phyloP scores from a whole-genome alignment of 2,888 invertebrate species.

The Idaea dimidiata region DNA sequence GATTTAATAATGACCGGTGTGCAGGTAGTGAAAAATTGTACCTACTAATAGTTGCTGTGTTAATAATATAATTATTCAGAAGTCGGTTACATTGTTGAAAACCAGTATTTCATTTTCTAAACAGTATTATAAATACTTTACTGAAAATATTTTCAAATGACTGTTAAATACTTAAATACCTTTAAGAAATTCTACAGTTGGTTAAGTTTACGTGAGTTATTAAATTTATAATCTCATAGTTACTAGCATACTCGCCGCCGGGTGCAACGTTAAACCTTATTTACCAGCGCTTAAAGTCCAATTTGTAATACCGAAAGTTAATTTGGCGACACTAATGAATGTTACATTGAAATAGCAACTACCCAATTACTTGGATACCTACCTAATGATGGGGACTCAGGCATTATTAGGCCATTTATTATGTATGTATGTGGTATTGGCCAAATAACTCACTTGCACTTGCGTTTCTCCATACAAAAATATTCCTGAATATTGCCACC shows the following conservation, averaged over 20 bases:
- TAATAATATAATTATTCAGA: too few relatives aligned
- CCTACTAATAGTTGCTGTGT: too few relatives aligned
- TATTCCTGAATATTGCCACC: too few relatives aligned
- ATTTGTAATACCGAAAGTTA: neutral
- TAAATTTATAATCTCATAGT: neutral
- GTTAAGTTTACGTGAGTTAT: neutral
- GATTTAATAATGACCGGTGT: too few relatives aligned
- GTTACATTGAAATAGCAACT: neutral
- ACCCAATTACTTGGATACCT: neutral
- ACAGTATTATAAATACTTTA: neutral
- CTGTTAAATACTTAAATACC: neutral
- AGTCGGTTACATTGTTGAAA: neutral
- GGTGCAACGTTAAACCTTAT: neutral
- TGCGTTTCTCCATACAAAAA: too few relatives aligned
- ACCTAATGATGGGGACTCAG: neutral
- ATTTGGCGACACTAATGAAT: neutral
- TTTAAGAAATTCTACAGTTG: neutral
- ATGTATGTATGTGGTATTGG: neutral
- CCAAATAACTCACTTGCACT: neutral
- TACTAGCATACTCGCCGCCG: neutral
- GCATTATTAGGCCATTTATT: neutral
- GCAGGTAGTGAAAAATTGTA: too few relatives aligned
- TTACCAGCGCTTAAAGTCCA: neutral
- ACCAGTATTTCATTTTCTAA: neutral
- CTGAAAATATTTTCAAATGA: neutral